A percentile compares a stretch with the other conserved stretches of the same genome.
Conservation (phyloP, 1,140 invertebrate genomes). For the Archivesica marissinica region DNA sequence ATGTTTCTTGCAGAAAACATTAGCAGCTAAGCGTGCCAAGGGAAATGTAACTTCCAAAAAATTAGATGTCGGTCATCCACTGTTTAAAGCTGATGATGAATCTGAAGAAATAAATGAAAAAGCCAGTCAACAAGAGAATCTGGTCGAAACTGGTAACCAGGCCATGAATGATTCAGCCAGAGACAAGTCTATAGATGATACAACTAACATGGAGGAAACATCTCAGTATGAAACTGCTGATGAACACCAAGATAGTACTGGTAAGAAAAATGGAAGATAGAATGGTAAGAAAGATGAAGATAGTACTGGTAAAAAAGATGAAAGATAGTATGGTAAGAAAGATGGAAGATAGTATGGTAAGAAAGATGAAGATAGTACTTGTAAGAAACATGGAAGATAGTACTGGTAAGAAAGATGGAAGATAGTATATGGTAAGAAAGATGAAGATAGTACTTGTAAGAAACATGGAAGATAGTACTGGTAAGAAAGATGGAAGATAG, state of each 20-base stretch:
- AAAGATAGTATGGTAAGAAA: too few relatives aligned
- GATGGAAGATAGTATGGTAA: too few relatives aligned
- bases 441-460: too few relatives aligned
- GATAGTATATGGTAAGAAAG: too few relatives aligned
- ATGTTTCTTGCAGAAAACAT: neutral
- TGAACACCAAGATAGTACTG: neutral
- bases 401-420: too few relatives aligned
- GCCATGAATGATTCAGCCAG: neutral
- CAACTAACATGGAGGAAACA: neutral
- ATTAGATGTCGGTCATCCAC: neutral
- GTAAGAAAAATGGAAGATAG: neutral
- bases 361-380: too few relatives aligned
- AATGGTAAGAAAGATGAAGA: too few relatives aligned
- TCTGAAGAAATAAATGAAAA: neutral
- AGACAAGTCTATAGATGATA: neutral
- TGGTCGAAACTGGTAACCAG: neutral
- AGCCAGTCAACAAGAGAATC: neutral
- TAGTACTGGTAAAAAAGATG: too few relatives aligned
- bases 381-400: too few relatives aligned
- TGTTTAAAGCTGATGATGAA: neutral
- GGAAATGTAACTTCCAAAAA: neutral
- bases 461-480: too few relatives aligned
- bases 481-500: too few relatives aligned
- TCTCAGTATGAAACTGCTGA: neutral
- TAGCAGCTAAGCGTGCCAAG: neutral